Percentiles rank a stretch among this genome's conserved stretches.
phyloP scores from a whole-genome alignment of 2,797 vertebrate species.

The Potorous gilbertii region DNA sequence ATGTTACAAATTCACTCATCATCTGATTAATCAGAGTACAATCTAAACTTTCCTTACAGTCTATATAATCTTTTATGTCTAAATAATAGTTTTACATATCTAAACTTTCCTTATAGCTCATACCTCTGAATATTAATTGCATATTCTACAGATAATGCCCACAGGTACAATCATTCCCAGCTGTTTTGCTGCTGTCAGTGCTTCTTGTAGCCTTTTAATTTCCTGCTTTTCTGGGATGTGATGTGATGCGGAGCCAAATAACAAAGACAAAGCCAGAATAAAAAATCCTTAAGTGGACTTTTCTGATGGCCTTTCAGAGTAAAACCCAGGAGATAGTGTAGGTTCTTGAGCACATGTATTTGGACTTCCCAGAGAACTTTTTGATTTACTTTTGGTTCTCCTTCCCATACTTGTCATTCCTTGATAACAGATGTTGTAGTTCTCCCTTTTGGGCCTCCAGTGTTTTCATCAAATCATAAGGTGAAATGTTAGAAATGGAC shows the following conservation, averaged over 20 bases:
- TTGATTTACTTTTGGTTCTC: background rate
- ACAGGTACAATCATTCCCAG: background rate
- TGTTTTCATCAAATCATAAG: background rate
- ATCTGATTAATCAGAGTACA: background rate
- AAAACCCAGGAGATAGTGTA: background rate
- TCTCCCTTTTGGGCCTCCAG: background rate
- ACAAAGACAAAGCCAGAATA: background rate
- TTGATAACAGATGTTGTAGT: background rate
- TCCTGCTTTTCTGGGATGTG: background rate
- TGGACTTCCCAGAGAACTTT: background rate
- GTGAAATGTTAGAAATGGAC: background rate
- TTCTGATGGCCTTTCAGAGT: background rate
- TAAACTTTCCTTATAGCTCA: background rate
- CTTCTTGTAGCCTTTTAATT: background rate
- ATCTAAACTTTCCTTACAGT: background rate
- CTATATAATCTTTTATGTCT: background rate
- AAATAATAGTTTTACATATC: background rate
- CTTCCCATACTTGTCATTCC: background rate
- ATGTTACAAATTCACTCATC: background rate
- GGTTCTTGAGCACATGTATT: background rate
- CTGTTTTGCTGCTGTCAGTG: background rate
- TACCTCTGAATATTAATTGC: background rate
- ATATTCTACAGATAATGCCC: background rate
- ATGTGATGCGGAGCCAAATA: background rate
- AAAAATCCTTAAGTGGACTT: background rate